Conservation (phyloP, 2,797 vertebrate species). For the Acrocephalus scirpaceus region DNA sequence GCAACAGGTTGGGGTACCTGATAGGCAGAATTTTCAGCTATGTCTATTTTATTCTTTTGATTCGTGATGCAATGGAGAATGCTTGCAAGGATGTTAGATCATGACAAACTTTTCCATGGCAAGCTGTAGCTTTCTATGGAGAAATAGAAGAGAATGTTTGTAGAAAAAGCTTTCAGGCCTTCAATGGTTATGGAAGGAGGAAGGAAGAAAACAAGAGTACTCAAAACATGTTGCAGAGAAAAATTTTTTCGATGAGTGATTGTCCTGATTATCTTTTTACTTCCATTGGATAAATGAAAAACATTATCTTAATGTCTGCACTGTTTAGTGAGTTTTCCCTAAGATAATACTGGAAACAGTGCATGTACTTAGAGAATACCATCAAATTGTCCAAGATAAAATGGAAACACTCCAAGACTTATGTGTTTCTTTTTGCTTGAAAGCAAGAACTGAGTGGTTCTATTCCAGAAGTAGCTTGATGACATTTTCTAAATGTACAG, state of each 20-base stretch:
- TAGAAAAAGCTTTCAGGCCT: not conserved
- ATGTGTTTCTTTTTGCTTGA: not conserved
- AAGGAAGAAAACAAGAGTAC: not conserved
- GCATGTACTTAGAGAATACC: not conserved
- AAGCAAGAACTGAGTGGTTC: not conserved
- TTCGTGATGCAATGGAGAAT: conserved; percentile 33
- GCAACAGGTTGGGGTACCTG: not conserved
- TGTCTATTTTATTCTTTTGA: not conserved
- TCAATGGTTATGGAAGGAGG: not conserved
- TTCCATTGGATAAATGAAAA: not conserved
- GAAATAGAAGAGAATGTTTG: not conserved
- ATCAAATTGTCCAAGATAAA: not conserved
- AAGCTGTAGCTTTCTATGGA: not conserved
- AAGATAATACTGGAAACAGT: not conserved
- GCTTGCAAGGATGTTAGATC: not conserved
- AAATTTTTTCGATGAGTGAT: not conserved
- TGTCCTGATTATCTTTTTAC: not conserved
- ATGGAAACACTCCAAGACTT: not conserved
- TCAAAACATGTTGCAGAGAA: not conserved
- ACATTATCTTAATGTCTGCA: not conserved
- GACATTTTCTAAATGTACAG: not conserved
- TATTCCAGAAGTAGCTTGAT: not conserved
- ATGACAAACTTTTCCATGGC: not conserved
- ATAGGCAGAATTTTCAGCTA: not conserved
- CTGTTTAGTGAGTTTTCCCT: not conserved